Base-by-base conservation (phyloP, 2,797 vertebrate genomes). In the Melopsittacus undulatus region DNA sequence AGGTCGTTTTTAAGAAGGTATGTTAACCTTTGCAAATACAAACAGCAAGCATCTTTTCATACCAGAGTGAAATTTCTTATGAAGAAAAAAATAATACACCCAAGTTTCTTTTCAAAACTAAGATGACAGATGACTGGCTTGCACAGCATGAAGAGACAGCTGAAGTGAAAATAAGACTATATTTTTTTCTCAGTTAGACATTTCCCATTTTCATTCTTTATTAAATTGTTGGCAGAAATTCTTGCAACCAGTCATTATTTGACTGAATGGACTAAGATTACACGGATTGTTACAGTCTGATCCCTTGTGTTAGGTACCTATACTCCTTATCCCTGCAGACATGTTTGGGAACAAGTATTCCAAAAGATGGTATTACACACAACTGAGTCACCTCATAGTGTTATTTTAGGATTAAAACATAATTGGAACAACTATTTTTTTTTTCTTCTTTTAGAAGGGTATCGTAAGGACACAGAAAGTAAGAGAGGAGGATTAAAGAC, bases 121-220 rank as follows among this genome's bases (percentile, higher is more conserved):
- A 32, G 20, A 75, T 52, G 49, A 92, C 34, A 87, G 76, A 85
- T 45, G 52, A 82, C 21, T 38, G 23, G 70, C 27, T 77, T 70
- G 57, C 40, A 75, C 29, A 91, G 62, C 48, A 74, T 87, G 62
- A 93, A 81, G 29, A 87, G 42, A 90, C 68, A 89, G 56, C 23
- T 68, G 87, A 78, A 83, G 45, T 57, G 48, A 92, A 90, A 92
- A 75, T 27, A 73, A 79, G 29, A 52, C 5, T 29, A 7, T 32
- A 34, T 62, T 89, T 72, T 88, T 88, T 89, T 27, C 66, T 48
- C 79, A 57, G 73, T 20, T 69, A 91, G 76, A 92, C 22, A 88
- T 56, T 94, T 86, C 84, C 79, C 57, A 51, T 73, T 91, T 95
- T 88, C 48, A 74, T 66, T 83, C 93, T 83, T 84, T 76, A 78